These are phyloP conservation scores for Ceyx margarethae DNA, from an alignment of 2,113 vertebrate genomes.

Conservation along the genomic window DNA sequence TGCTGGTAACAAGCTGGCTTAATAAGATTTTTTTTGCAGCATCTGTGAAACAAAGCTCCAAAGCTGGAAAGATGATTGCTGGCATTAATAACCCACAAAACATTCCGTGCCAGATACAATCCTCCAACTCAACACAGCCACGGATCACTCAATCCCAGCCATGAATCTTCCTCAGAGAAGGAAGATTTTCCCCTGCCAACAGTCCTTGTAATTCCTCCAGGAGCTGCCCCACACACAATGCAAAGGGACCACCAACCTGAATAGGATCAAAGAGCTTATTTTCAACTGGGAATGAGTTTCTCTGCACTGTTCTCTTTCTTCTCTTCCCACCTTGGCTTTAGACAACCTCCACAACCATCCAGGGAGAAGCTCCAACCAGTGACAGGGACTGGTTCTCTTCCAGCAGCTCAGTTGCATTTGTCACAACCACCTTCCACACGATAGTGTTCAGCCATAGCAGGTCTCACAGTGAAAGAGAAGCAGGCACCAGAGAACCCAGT, in stretches of 20 bases:
- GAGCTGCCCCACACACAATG: not conserved
- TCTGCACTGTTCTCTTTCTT: not conserved
- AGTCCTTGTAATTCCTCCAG: not conserved
- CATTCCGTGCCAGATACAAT: not conserved
- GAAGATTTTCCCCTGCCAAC: not conserved
- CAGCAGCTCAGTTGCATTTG: not conserved
- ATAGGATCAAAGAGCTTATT: fast-evolving
- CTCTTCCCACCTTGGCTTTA: not conserved
- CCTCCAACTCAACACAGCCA: not conserved
- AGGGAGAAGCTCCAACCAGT: not conserved
- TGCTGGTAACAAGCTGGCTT: not conserved
- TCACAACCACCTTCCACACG: not conserved
- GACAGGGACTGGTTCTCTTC: not conserved
- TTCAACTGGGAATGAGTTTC: not conserved
- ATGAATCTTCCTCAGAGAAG: not conserved
- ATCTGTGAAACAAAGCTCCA: not conserved
- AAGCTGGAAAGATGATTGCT: not conserved
- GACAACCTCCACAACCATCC: not conserved
- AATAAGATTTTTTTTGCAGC: not conserved
- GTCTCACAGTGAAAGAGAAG: not conserved
- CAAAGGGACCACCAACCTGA: not conserved
- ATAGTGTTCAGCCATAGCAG: fast-evolving
- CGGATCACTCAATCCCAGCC: not conserved
- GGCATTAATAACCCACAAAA: not conserved
- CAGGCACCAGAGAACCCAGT: not conserved